A percentile compares a stretch with the other conserved stretches of the same genome.
Evolutionary conservation across 2,888 invertebrate species (phyloP).

Genomic region (Caenorhabditis japonica): DNA sequence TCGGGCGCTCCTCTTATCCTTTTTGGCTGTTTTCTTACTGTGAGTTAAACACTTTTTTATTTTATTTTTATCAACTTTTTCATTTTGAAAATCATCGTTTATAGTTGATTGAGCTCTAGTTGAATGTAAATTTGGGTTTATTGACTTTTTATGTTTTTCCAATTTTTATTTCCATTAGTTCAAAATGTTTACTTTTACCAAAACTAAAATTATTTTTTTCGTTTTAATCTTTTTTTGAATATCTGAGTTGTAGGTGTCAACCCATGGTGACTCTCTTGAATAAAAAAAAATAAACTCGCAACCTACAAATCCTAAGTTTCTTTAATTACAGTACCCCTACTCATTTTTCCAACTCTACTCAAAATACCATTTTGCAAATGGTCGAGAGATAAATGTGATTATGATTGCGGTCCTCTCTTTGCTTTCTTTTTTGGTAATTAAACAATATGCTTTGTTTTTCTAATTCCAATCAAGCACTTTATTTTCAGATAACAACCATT

Average conservation of each 20-base stretch:
- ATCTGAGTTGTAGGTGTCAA: not conserved
- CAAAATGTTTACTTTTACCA: too few relatives aligned
- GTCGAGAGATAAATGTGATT: conserved; percentile 38
- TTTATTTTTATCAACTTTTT: not conserved
- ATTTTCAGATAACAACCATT: conserved; percentile 8
- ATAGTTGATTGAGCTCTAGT: too few relatives aligned
- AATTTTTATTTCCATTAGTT: too few relatives aligned
- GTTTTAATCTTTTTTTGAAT: not conserved
- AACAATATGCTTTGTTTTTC: not conserved
- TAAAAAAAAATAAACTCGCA: too few relatives aligned
- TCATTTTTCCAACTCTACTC: conserved; percentile 38
- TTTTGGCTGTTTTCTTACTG: conserved; percentile 29
- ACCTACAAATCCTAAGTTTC: too few relatives aligned
- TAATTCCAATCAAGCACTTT: not conserved
- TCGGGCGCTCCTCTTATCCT: conserved; percentile 28
- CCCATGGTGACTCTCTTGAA: not conserved
- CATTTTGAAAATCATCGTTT: not conserved
- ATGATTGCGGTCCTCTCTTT: conserved; percentile 11
- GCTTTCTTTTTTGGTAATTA: conserved; percentile 19
- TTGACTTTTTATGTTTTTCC: not conserved
- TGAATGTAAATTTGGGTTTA: too few relatives aligned
- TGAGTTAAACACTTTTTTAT: too few relatives aligned
- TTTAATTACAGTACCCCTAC: conserved; percentile 37
- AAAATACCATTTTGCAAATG: conserved; percentile 43
- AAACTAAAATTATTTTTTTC: too few relatives aligned